Conservation (phyloP, 2,113 vertebrate species). For the Festucalex cinctus region DNA sequence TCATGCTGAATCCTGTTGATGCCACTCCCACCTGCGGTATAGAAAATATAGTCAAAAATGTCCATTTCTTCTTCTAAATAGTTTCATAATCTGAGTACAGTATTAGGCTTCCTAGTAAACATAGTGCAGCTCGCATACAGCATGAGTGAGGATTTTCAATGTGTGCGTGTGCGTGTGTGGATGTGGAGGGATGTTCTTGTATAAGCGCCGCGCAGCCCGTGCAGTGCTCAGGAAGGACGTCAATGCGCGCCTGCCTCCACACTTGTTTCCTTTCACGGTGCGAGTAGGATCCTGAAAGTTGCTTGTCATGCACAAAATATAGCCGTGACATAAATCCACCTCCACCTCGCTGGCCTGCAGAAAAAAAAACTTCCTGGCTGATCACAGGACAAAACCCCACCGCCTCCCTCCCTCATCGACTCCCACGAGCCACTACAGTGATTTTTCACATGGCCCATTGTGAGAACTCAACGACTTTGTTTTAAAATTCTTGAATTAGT, state of each 20-base stretch:
- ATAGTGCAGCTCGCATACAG: too few relatives aligned
- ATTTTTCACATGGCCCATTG: neutral
- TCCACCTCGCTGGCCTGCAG: slow-evolving; percentile 42
- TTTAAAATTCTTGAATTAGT: slow-evolving; percentile 41
- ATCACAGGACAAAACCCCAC: slow-evolving; percentile 34
- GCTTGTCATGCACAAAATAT: slow-evolving; percentile 52
- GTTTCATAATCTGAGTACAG: too few relatives aligned
- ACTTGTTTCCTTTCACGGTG: slow-evolving; percentile 45
- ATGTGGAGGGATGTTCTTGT: slow-evolving; percentile 36
- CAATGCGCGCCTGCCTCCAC: slow-evolving; percentile 58
- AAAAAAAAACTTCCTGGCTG: slow-evolving; percentile 28
- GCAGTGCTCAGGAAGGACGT: slow-evolving; percentile 55
- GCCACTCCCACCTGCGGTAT: too few relatives aligned
- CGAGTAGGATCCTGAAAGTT: slow-evolving; percentile 59
- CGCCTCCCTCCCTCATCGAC: slow-evolving; percentile 35
- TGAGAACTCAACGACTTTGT: slow-evolving; percentile 6
- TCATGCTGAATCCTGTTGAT: too few relatives aligned
- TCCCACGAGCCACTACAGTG: slow-evolving; percentile 24
- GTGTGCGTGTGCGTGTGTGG: slow-evolving; percentile 14
- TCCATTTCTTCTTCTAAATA: too few relatives aligned
- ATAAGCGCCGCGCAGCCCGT: slow-evolving; percentile 45
- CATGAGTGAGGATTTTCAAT: neutral
- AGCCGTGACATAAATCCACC: slow-evolving; percentile 57
- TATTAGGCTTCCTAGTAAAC: too few relatives aligned
- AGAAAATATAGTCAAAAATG: too few relatives aligned